Percentiles rank a stretch among this genome's conserved stretches.
phyloP scores from a whole-genome alignment of 2,797 vertebrate species.

The Rhabdophis nuchalis region DNA sequence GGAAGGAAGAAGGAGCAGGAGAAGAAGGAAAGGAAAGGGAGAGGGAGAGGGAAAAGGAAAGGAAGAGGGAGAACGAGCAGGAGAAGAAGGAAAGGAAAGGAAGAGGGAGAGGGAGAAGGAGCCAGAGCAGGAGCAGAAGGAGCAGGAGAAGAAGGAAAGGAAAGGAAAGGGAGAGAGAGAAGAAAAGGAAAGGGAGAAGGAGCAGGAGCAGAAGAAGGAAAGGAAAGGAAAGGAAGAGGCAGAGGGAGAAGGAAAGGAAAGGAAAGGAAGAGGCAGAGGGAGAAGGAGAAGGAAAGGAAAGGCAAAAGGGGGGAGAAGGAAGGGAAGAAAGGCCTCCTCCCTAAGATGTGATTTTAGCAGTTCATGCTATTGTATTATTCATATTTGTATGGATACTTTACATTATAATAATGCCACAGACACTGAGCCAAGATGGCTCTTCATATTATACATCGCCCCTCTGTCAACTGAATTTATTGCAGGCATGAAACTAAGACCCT shows the following conservation, averaged over 20 bases:
- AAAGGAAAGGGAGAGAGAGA: background rate
- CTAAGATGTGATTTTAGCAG: conserved; percentile 35
- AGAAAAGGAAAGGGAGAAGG: too few relatives aligned
- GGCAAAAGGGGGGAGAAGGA: background rate
- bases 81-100: background rate
- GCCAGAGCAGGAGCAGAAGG: too few relatives aligned
- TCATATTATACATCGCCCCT: conserved; percentile 33
- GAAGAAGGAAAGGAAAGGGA: too few relatives aligned
- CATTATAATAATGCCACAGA: conserved; percentile 21
- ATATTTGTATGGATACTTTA: conserved; percentile 43
- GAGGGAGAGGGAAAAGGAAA: too few relatives aligned
- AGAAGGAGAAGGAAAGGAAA: too few relatives aligned
- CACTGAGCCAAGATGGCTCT: conserved; percentile 18
- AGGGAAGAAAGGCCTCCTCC: conserved; percentile 6
- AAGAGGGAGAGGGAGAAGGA: background rate
- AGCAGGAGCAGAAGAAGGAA: too few relatives aligned
- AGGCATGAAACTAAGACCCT: conserved; percentile 19
- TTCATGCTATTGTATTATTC: conserved; percentile 43
- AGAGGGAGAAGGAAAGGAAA: too few relatives aligned
- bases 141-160: rapidly evolving
- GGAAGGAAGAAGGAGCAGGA: too few relatives aligned
- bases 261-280: too few relatives aligned
- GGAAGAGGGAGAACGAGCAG: too few relatives aligned
- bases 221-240: too few relatives aligned
- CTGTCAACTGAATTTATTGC: conserved; percentile 23